Conservation (phyloP, 2,888 invertebrate species). For the Scaeva pyrastri region DNA sequence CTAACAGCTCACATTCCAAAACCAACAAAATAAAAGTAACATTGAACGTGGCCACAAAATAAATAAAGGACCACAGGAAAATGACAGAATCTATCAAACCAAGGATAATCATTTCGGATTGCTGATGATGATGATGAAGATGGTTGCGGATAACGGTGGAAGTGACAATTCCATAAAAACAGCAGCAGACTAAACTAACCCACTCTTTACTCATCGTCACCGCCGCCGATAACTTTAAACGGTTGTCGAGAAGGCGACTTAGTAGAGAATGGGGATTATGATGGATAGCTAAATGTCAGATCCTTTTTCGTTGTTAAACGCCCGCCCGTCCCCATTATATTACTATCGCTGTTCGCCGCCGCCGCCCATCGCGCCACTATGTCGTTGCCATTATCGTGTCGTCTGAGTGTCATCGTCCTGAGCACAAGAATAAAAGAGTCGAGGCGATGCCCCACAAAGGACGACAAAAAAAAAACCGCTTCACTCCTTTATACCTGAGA, state of each 20-base stretch:
- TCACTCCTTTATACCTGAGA: background rate
- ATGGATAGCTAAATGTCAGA: background rate
- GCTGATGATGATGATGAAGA: background rate
- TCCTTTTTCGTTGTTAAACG: background rate
- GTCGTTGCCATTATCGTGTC: too few relatives aligned
- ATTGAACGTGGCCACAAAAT: background rate
- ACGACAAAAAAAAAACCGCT: background rate
- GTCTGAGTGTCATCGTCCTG: background rate
- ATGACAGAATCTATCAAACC: slow-evolving; percentile 5
- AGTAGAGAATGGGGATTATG: background rate
- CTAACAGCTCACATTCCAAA: background rate
- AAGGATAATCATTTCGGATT: slow-evolving; percentile 3
- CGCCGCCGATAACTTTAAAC: background rate
- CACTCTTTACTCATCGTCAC: background rate
- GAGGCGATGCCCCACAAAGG: background rate
- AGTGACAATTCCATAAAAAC: background rate
- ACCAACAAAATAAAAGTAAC: background rate
- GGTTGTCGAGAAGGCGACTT: background rate
- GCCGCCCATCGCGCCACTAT: too few relatives aligned
- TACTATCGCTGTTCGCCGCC: background rate
- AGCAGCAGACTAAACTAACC: background rate
- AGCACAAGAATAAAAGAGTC: background rate
- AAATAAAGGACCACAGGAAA: background rate
- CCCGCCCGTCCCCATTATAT: background rate
- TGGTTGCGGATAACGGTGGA: background rate